Evolutionary conservation across 1,140 invertebrate species (phyloP), one percentile per base, ranked within the genome.

Genomic region (Bursaphelenchus mucronatus): DNA sequence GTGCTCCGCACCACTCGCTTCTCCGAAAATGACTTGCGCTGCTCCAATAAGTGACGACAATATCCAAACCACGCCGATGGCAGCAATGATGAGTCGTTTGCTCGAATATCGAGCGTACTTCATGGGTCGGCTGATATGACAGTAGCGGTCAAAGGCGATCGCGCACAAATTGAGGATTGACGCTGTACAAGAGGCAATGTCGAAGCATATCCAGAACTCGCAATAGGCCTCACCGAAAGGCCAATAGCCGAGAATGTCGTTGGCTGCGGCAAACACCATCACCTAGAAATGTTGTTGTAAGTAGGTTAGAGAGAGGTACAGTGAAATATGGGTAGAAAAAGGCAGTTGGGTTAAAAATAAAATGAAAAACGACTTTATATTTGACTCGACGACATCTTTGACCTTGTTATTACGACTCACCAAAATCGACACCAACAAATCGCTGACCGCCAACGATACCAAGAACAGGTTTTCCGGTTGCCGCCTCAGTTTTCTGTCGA

Each of bases 161-260:
- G 94, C 94, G 83, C 94, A 97, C 57, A 98, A 86, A 84, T 97
- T 97, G 62, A 98, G 86, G 76, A 98, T 98, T 66, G 93, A 97
- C 39, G 94, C 93, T 50, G 94, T 97, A 71, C 90, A 95, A 83
- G 94, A 97, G 90, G 97, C 95, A 73, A 98, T 92, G 84, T 98
- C 94, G 82, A 95, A 94, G 39, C 92, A 93, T 70, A 97, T 91
- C 94, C 94, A 98, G 47, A 92, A 92, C 84, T 96, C 91, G 85
- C 94, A 98, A 85, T 96, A 95, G 76, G 90, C 87, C 58, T 88
- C 87, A 19, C 93, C 94, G 81, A 98, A 97, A 73, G 92, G 87
- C 95, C 94, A 97, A 82, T 94, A 93, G 79, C 71, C 82, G 39
- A 82, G 73, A 40, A 85, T 78, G 73, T 85, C 84, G 68, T 85